Percentiles rank a stretch among this genome's conserved stretches.
Evolutionary conservation across 2,113 vertebrate genomes (phyloP).

Genomic region (Elaphurus davidianus): DNA sequence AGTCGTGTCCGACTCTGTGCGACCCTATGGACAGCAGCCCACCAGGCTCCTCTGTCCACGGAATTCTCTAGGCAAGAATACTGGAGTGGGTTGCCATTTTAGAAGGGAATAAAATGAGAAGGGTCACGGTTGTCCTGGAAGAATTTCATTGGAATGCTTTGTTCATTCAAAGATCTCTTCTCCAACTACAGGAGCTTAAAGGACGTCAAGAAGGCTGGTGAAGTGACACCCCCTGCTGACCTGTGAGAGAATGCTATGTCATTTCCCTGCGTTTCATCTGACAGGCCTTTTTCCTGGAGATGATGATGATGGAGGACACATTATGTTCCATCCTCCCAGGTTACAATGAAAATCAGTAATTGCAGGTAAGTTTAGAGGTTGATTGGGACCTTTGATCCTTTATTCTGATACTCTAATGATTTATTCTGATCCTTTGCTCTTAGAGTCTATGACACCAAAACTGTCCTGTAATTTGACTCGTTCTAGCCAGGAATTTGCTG

Average conservation of each 20-base stretch:
- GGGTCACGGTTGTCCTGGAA: background rate
- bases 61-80: background rate
- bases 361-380: background rate
- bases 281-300: background rate
- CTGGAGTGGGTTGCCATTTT: background rate
- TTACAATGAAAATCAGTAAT: background rate
- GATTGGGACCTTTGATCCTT: background rate
- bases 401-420: background rate
- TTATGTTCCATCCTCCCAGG: background rate
- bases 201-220: background rate
- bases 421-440: background rate
- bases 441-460: background rate
- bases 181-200: background rate
- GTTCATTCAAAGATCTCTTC: background rate
- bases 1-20: background rate
- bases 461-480: background rate
- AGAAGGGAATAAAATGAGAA: background rate
- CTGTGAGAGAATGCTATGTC: background rate
- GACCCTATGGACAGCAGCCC: background rate
- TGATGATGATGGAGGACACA: background rate
- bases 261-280: background rate
- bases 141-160: background rate
- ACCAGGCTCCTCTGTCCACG: background rate
- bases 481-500: background rate
- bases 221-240: slow-evolving; percentile 65